Evolutionary conservation across 2,113 vertebrate genomes (phyloP), one percentile per base, ranked within the genome.

Genomic region (Atractosteus spatula): DNA sequence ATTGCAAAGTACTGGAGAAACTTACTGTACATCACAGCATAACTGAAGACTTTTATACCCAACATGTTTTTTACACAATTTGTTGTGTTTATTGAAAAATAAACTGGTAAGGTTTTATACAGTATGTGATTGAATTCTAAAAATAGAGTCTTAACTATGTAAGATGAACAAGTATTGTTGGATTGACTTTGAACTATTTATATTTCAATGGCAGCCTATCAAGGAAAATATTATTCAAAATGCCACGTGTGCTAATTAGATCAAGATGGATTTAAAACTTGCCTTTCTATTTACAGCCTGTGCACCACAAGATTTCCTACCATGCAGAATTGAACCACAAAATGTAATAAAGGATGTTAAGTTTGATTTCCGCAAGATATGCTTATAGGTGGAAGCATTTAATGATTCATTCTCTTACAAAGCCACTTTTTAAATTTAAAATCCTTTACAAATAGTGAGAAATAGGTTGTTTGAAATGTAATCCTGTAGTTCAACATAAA

Each of bases 371-470:
- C 86, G 84, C 80, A 83, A 73, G 78, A 78, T 77, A 80, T 86
- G 79, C 80, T 71, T 77, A 82, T 81, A 87, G 87, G 83, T 90
- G 87, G 87, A 87, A 80, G 74, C 84, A 87, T 91, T 89, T 86
- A 62, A 74, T 77, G 77, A 86, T 89, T 86, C 87, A 83, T 85
- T 83, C 86, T 90, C 85, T 88, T 89, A 88, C 83, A 78, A 79
- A 79, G 59, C 81, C 83, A 81, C 84, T 85, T 83, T 79, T 79
- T 85, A 86, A 84, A 89, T 86, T 79, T 87, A 83, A 90, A 88
- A 84, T 85, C 79, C 88, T 87, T 92, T 91, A 91, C 85, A 88
- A 89, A 91, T 88, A 90, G 83, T 89, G 88, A 91, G 83, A 86
- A 89, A 92, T 89, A 85, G 82, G 77, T 82, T 75, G 84, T 79